phyloP scores from a whole-genome alignment of 2,113 vertebrate genomes.

The Odocoileus hemionus region DNA sequence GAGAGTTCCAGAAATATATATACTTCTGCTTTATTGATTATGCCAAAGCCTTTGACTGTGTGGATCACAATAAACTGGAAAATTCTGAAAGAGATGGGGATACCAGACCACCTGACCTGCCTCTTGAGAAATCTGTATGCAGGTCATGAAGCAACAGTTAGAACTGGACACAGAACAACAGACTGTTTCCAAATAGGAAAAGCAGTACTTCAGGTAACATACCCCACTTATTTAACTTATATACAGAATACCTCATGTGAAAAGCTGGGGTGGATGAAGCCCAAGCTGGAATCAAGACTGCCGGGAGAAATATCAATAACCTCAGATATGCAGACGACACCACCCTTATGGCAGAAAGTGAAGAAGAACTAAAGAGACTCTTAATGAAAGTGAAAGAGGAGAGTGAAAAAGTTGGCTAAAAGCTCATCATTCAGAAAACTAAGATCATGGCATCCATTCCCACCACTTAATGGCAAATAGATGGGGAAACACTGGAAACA shows the following conservation, averaged over 20 bases:
- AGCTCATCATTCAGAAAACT: not conserved
- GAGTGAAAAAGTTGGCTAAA: not conserved
- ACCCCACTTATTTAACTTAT: not conserved
- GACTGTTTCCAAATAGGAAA: not conserved
- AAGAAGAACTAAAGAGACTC: no score
- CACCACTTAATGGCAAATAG: not conserved
- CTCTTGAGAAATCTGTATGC: not conserved
- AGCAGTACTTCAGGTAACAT: not conserved
- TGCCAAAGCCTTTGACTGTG: not conserved
- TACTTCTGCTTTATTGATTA: not conserved
- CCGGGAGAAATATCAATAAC: not conserved
- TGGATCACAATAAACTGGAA: not conserved
- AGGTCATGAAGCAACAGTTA: not conserved
- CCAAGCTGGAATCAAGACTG: not conserved
- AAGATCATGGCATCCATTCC: not conserved
- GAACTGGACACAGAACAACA: not conserved
- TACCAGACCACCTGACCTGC: not conserved
- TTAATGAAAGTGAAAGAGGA: no score
- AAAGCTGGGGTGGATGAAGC: not conserved
- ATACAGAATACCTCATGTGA: not conserved
- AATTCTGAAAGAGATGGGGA: not conserved
- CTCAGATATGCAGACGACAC: not conserved
- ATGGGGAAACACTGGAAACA: not conserved
- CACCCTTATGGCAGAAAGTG: not conserved
- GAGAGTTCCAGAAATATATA: not conserved